A percentile compares a stretch with the other conserved stretches of the same genome.
Conservation (phyloP, 2,797 vertebrate genomes). For the Urosaurus nigricauda region DNA sequence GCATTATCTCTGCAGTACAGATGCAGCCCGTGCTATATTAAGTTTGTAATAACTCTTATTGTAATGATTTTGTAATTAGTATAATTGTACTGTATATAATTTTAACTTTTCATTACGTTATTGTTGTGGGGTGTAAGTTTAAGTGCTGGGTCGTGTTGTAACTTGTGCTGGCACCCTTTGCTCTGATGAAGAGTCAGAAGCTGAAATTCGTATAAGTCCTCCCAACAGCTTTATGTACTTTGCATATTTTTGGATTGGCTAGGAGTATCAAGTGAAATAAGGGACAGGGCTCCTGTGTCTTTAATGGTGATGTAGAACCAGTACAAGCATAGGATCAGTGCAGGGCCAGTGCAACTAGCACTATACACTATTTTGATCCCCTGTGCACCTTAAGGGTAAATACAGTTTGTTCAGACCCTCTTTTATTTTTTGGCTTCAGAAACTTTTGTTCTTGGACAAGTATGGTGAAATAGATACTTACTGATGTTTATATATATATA, state of each 20-base stretch:
- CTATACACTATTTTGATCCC: not conserved
- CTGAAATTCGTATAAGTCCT: not conserved
- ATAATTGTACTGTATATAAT: no score
- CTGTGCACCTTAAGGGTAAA: not conserved
- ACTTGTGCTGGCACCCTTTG: not conserved
- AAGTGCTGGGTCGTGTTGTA: not conserved
- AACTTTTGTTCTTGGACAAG: not conserved
- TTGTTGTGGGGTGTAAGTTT: not conserved
- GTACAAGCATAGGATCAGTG: not conserved
- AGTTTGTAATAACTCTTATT: not conserved
- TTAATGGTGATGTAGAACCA: no score
- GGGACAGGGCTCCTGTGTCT: no score
- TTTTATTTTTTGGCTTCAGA: not conserved
- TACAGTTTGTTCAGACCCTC: not conserved
- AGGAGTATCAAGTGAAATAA: no score
- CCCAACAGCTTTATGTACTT: not conserved
- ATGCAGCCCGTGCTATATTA: not conserved
- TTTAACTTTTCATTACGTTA: not conserved
- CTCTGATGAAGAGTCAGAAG: not conserved
- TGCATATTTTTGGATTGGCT: not conserved
- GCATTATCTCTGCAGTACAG: no score
- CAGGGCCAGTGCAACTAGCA: not conserved
- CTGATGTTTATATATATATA: not conserved
- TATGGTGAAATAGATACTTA: slow-evolving; percentile 16
- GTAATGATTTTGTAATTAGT: no score